phyloP scores from a whole-genome alignment of 2,113 vertebrate species.

The Amia ocellicauda region DNA sequence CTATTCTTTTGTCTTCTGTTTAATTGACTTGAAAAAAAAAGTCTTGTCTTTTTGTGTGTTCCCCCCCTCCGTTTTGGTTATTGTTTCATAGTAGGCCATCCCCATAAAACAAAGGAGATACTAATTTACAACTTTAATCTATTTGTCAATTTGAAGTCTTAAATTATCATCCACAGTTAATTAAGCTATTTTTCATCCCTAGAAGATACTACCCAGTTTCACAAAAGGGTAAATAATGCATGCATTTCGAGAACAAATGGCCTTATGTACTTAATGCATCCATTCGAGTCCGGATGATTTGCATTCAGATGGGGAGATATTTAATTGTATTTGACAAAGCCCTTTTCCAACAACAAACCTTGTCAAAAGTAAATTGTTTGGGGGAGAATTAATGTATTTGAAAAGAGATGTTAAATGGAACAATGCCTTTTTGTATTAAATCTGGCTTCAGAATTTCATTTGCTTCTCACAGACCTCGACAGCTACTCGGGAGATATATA shows the following conservation, averaged over 20 bases:
- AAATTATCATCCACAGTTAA: conserved; percentile 32
- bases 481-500: too few relatives aligned
- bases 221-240: conserved; percentile 32
- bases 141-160: conserved; percentile 27
- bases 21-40: too few relatives aligned
- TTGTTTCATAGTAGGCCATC: too few relatives aligned
- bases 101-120: conserved; percentile 11
- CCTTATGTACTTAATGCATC: conserved; percentile 23
- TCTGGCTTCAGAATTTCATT: conserved; percentile 25
- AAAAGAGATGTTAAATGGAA: conserved; percentile 22
- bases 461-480: not conserved
- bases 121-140: conserved; percentile 32
- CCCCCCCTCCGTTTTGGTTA: too few relatives aligned
- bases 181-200: conserved; percentile 32
- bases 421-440: conserved; percentile 24
- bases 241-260: conserved; percentile 24
- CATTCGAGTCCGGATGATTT: conserved; percentile 19
- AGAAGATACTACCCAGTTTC: conserved; percentile 24
- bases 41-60: too few relatives aligned
- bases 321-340: conserved; percentile 24
- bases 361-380: conserved; percentile 31
- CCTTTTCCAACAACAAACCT: conserved; percentile 17
- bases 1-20: too few relatives aligned
- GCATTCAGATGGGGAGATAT: conserved; percentile 29
- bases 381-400: conserved; percentile 29